A percentile compares a stretch with the other conserved stretches of the same genome.
phyloP scores from a whole-genome alignment of 2,797 vertebrate species.

The Phoxinus dragarum region DNA sequence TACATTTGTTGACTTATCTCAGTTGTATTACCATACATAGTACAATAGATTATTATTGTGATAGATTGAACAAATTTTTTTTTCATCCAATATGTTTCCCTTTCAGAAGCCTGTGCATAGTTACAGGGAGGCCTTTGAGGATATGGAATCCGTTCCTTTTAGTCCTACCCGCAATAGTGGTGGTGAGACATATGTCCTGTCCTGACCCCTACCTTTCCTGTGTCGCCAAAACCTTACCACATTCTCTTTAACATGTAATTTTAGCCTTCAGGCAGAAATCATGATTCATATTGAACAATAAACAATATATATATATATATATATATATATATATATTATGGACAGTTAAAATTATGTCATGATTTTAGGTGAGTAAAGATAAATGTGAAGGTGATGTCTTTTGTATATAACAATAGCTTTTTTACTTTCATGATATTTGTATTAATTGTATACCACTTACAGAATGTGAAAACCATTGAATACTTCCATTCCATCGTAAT shows the following conservation, averaged over 20 bases:
- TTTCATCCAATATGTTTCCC: neutral
- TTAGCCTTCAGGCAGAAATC: conserved; percentile 61
- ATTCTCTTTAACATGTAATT: conserved; percentile 82
- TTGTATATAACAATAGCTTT: neutral
- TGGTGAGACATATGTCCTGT: conserved; percentile 84
- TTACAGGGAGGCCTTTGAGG: conserved; percentile 92
- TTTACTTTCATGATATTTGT: neutral
- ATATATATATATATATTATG: neutral
- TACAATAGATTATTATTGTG: neutral
- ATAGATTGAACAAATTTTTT: neutral
- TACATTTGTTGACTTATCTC: neutral
- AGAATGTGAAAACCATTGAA: neutral
- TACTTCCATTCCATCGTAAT: neutral
- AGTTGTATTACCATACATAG: neutral
- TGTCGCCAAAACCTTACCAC: conserved; percentile 77
- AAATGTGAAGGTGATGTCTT: neutral
- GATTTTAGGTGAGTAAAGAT: neutral
- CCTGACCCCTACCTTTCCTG: conserved; percentile 75
- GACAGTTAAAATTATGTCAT: neutral
- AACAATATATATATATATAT: neutral
- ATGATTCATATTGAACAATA: neutral
- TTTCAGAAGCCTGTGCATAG: conserved; percentile 88
- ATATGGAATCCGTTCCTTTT: conserved; percentile 76
- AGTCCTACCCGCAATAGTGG: conserved; percentile 77
- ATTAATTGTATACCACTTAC: neutral